Percentiles rank a stretch among this genome's conserved stretches.
phyloP scores from a whole-genome alignment of 2,888 invertebrate genomes.

The Seira ritae region DNA sequence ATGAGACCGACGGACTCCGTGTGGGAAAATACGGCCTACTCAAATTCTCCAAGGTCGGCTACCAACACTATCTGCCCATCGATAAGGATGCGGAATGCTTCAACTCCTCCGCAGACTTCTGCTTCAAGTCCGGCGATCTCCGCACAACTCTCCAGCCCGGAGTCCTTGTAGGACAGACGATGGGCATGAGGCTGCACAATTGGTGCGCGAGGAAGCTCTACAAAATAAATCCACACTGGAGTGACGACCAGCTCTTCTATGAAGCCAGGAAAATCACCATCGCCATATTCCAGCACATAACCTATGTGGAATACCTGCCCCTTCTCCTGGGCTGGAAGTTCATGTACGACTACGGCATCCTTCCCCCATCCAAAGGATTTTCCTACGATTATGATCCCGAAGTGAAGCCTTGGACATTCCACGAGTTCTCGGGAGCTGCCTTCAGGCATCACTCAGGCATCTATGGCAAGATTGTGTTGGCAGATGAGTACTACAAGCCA shows the following conservation, averaged over 20 bases:
- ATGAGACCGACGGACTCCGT: constrained; percentile 59
- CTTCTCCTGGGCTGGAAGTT: constrained; percentile 69
- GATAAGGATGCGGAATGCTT: constrained; percentile 71
- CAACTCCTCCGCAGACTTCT: constrained; percentile 65
- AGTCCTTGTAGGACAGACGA: constrained; percentile 62
- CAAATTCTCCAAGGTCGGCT: constrained; percentile 69
- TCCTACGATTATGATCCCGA: constrained; percentile 74
- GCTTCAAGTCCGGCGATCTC: constrained; percentile 70
- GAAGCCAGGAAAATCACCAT: constrained; percentile 68
- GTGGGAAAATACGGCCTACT: constrained; percentile 63
- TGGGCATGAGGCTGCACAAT: constrained; percentile 67
- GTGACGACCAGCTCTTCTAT: constrained; percentile 70
- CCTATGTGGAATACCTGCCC: constrained; percentile 70
- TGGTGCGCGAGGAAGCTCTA: constrained; percentile 66
- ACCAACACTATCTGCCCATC: constrained; percentile 65
- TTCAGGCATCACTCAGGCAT: constrained; percentile 73
- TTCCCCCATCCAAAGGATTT: constrained; percentile 74
- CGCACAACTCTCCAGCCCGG: constrained; percentile 71
- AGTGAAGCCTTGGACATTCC: constrained; percentile 74
- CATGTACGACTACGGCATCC: constrained; percentile 73
- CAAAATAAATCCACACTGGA: constrained; percentile 68
- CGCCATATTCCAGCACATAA: constrained; percentile 70
- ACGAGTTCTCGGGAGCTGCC: constrained; percentile 74
- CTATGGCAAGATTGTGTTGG: constrained; percentile 69
- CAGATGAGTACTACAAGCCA: constrained; percentile 67